phyloP scores from a whole-genome alignment of 2,797 vertebrate genomes.

The Tadarida brasiliensis region DNA sequence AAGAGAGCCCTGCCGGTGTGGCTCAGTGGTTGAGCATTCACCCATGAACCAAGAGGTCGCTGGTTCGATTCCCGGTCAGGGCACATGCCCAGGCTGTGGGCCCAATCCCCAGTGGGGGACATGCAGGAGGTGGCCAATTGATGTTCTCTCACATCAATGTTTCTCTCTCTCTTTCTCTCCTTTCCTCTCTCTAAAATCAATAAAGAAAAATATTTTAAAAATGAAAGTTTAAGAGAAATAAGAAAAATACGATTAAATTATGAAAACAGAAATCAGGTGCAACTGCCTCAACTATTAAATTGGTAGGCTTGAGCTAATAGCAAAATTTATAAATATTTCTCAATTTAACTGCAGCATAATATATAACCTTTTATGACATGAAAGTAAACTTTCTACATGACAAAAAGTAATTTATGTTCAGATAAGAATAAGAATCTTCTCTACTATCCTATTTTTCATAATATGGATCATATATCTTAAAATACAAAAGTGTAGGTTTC shows the following conservation, averaged over 20 bases:
- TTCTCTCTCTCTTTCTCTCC: too few species aligned
- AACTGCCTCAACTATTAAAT: neutral
- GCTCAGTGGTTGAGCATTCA: too few species aligned
- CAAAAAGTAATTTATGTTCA: conserved; percentile 45
- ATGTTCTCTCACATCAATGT: too few species aligned
- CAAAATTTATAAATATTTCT: conserved; percentile 36
- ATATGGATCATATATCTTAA: neutral
- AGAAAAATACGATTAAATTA: conserved; percentile 31
- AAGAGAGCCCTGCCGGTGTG: neutral
- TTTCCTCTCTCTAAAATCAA: too few species aligned
- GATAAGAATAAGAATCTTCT: neutral
- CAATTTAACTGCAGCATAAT: conserved; percentile 19
- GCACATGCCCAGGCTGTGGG: too few species aligned
- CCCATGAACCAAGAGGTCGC: too few species aligned
- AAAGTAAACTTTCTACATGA: conserved; percentile 47
- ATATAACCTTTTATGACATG: conserved; percentile 27
- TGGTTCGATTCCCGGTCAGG: too few species aligned
- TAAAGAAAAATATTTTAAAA: too few species aligned
- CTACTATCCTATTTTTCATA: neutral
- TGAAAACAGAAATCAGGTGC: conserved; percentile 15
- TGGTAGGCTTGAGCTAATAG: neutral
- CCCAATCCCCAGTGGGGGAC: too few species aligned
- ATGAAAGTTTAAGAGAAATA: neutral
- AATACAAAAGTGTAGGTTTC: conserved; percentile 26
- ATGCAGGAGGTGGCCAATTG: too few species aligned